A percentile compares a stretch with the other conserved stretches of the same genome.
Evolutionary conservation across 2,113 vertebrate genomes (phyloP).

Genomic region (Tonatia bakeri): DNA sequence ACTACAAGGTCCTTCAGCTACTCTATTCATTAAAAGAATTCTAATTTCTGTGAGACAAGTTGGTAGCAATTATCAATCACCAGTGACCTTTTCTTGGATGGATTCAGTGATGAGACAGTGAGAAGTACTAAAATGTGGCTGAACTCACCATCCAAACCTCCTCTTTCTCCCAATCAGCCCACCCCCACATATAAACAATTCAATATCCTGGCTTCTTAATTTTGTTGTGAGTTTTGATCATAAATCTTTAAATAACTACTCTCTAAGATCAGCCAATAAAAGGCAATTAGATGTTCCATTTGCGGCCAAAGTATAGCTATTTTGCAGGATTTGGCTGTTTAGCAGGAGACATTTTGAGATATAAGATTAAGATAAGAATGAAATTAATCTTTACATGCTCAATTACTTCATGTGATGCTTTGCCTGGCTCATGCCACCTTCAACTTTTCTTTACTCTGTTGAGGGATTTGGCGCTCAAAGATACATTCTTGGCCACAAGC

Average conservation of each 20-base stretch:
- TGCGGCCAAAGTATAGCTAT: background rate
- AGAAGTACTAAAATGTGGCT: background rate
- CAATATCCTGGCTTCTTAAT: background rate
- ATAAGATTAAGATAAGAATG: background rate
- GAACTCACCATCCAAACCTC: background rate
- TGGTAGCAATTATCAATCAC: slow-evolving; percentile 39
- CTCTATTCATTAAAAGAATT: slow-evolving; percentile 9
- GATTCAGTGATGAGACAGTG: background rate
- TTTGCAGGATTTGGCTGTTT: background rate
- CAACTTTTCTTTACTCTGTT: background rate
- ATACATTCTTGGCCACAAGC: background rate
- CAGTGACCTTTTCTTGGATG: slow-evolving; percentile 15
- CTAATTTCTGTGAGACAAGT: slow-evolving; percentile 27
- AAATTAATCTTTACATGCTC: background rate
- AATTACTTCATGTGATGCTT: background rate
- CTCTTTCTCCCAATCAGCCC: accelerated
- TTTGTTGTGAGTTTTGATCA: slow-evolving; percentile 35
- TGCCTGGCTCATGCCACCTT: background rate
- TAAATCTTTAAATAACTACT: slow-evolving; percentile 17
- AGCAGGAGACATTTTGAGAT: background rate
- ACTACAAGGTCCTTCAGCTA: background rate
- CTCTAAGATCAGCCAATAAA: slow-evolving; percentile 4
- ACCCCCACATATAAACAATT: background rate
- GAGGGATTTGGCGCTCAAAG: background rate
- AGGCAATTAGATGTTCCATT: slow-evolving; percentile 23